Evolutionary conservation across 2,113 vertebrate genomes (phyloP).

Genomic region (Grantiella picta): DNA sequence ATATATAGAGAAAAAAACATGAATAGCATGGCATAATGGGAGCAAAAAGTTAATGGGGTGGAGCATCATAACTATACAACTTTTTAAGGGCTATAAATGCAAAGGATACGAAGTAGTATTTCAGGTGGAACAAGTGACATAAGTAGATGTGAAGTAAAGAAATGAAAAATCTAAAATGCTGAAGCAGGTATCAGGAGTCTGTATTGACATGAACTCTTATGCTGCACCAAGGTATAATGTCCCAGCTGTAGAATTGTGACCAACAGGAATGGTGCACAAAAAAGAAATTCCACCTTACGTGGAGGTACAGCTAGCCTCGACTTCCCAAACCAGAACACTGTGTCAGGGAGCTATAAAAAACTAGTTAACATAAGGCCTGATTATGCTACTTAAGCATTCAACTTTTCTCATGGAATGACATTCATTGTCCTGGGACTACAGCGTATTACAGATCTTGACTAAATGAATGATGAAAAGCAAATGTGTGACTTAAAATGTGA

Average conservation of each 20-base stretch:
- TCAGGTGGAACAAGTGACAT: background rate
- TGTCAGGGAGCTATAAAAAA: background rate
- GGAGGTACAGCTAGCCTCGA: background rate
- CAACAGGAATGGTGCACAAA: background rate
- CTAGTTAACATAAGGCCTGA: background rate
- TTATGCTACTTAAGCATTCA: background rate
- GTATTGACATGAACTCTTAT: background rate
- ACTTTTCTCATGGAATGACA: background rate
- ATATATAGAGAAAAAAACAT: background rate
- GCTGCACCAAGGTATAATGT: background rate
- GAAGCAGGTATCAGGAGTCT: background rate
- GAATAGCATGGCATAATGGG: background rate
- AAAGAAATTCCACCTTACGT: background rate
- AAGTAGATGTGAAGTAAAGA: background rate
- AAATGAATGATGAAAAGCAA: background rate
- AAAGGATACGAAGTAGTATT: background rate
- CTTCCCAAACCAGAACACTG: background rate
- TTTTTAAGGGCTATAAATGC: background rate
- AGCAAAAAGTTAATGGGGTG: background rate
- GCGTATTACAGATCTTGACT: background rate
- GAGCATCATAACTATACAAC: background rate
- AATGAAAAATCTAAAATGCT: background rate
- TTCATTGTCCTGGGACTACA: background rate
- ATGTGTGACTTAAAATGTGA: background rate
- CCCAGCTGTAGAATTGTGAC: background rate